A percentile compares a stretch with the other conserved stretches of the same genome.
Conservation (phyloP, 1,140 invertebrate genomes). For the Pseudomyrmex sp. region DNA sequence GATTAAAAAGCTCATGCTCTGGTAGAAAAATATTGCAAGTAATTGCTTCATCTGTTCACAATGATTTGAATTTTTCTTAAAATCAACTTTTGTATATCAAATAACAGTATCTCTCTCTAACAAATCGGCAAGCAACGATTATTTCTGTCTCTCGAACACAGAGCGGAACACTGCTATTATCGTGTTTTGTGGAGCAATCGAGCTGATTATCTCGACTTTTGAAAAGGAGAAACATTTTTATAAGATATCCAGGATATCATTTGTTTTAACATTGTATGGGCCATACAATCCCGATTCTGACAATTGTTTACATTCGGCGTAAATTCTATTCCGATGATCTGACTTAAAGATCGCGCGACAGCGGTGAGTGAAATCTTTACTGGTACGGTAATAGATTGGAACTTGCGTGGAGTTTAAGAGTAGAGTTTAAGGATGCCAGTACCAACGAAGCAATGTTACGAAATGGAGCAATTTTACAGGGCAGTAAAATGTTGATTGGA, state of each 20-base stretch:
- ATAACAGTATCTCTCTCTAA: neutral
- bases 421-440: slow-evolving; percentile 2
- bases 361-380: slow-evolving; percentile 52
- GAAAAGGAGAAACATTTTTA: neutral
- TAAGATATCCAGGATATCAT: slow-evolving; percentile 30
- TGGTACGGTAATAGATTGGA: slow-evolving; percentile 68
- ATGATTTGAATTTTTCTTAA: neutral
- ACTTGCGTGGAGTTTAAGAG: slow-evolving; percentile 72
- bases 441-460: slow-evolving; percentile 73
- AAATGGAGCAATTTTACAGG: slow-evolving; percentile 77
- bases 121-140: neutral
- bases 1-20: neutral
- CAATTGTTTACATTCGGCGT: slow-evolving; percentile 21
- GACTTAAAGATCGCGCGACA: neutral
- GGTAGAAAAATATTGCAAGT: neutral
- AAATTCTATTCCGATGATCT: slow-evolving; percentile 60
- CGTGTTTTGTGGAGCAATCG: slow-evolving; percentile 20
- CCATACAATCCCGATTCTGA: neutral
- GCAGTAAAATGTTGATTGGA: slow-evolving; percentile 80
- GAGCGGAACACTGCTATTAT: neutral
- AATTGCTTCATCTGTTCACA: neutral
- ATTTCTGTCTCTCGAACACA: neutral
- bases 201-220: neutral
- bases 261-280: slow-evolving; percentile 54
- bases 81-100: neutral